Evolutionary conservation across 2,888 invertebrate genomes (phyloP), one percentile per base, ranked within the genome.

Genomic region (Ormyrus thymus): DNA sequence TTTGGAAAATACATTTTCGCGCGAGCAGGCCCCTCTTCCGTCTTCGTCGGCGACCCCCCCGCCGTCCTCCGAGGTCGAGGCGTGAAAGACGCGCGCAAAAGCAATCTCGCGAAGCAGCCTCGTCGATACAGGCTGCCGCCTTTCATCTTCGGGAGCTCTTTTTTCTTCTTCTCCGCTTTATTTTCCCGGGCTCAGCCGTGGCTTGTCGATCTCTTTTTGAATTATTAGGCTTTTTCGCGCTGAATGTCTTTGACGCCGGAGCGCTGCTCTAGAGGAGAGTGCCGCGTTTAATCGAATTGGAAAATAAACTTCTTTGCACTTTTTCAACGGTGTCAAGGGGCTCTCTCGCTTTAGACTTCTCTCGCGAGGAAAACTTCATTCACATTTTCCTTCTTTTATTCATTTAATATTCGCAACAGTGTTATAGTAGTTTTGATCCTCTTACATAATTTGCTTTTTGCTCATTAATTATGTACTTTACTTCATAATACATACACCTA

Each of bases 1-100:
- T 84, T 29, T 84, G 81, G 83, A 84, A 88, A 87, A 87, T 86
- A 88, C 85, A 86, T 87, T 88, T 86, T 87, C 87, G 84, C 83
- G 84, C 82, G 29, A n/a, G 29, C 29, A 29, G 4, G 29, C 2
- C 29, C 53, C 29, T 9, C 15, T 43, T 9, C 13, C 15, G 43
- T 56, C 64, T 29, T 51, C 51, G 13, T 10, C 79, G 7, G 81
- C 83, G 82, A 81, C 77, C 50, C 29, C 51, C 29, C 29, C n/a
- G n/a, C 29, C 45, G 48, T 59, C 7, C 15, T 62, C 9, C 48
- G 43, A 45, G 4, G 81, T 82, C 82, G 59, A 11, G 76, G 75
- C 81, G 80, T 84, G 83, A 83, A 83, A 83, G 81, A 81, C 83
- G 84, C 29, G 29, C 29, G 29, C 29, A 85, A 86, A 86, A 86